Percentiles rank a stretch among this genome's conserved stretches.
Evolutionary conservation across 2,113 vertebrate genomes (phyloP).

Genomic region (Nestor notabilis): DNA sequence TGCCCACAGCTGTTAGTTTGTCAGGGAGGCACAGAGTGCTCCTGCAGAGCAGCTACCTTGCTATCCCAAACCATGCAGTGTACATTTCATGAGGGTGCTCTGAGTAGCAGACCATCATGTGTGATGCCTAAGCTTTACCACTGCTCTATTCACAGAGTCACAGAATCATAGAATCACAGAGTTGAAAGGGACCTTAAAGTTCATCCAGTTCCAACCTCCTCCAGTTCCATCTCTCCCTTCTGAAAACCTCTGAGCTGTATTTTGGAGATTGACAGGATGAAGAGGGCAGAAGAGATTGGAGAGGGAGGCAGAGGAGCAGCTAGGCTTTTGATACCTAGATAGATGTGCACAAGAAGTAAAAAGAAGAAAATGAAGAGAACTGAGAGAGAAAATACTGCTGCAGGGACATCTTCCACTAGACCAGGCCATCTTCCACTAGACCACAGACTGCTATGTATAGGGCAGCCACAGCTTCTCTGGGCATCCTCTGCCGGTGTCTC

Average conservation of each 20-base stretch:
- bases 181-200: neutral
- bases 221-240: neutral
- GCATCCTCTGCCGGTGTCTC: neutral
- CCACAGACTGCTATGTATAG: neutral
- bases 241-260: neutral
- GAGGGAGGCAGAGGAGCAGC: neutral
- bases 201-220: neutral
- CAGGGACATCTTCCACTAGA: neutral
- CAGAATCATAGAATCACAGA: neutral
- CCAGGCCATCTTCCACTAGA: neutral
- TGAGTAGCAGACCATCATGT: neutral
- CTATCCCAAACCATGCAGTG: neutral
- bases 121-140: neutral
- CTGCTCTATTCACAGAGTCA: neutral
- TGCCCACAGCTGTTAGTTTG: neutral
- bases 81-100: neutral
- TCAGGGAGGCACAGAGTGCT: neutral
- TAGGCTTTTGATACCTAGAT: neutral
- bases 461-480: neutral
- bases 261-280: neutral
- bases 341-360: slow-evolving; percentile 3
- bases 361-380: neutral
- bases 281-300: neutral
- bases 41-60: neutral
- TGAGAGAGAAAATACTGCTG: neutral